Evolutionary conservation across 2,797 vertebrate genomes (phyloP), one percentile per base, ranked within the genome.

Genomic region (Propithecus perrieri): DNA sequence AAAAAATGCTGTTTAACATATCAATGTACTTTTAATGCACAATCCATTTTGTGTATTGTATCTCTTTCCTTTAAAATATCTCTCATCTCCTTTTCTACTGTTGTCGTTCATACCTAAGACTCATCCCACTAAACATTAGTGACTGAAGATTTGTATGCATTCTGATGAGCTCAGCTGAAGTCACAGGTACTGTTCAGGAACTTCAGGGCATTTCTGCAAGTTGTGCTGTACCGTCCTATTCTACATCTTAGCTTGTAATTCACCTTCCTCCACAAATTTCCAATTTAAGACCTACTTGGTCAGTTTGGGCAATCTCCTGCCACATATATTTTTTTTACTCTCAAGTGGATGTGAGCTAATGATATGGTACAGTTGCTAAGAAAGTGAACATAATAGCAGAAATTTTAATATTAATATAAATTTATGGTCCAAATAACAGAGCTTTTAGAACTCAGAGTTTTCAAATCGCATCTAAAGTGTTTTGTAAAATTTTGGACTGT

Each of bases 361-460:
- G 26, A 81, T 55, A 76, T 2, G 14, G 33, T 65, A 55, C 17
- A 61, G 43, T 81, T 91, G 41, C 81, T 95, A 90, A 94, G 43
- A 87, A 91, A 74, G 15, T 85, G 81, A 90, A 80, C n/a, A 28
- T 79, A 80, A 41, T 38, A 55, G 59, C 35, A 91, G 43, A 79
- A 63, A 65, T 76, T 71, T 41, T 53, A 59, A 61, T 53, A 84
- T 50, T 90, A 84, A 87, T 75, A 84, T 46, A 92, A 78, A 97
- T 83, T 83, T 67, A 91, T 46, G 35, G 48, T 48, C 57, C 59
- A 74, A 79, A 46, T 85, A 86, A 91, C 28, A 93, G 83, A 92
- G 94, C 5, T 74, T 18, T 24, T 67, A 48, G 33, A 87, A 43
- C 8, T 63, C 33, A 65, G 22, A 55, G 71, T 81, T 95, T 90